Base-by-base conservation (phyloP, 1,140 invertebrate genomes). In the Melipona quadrifasciata region DNA sequence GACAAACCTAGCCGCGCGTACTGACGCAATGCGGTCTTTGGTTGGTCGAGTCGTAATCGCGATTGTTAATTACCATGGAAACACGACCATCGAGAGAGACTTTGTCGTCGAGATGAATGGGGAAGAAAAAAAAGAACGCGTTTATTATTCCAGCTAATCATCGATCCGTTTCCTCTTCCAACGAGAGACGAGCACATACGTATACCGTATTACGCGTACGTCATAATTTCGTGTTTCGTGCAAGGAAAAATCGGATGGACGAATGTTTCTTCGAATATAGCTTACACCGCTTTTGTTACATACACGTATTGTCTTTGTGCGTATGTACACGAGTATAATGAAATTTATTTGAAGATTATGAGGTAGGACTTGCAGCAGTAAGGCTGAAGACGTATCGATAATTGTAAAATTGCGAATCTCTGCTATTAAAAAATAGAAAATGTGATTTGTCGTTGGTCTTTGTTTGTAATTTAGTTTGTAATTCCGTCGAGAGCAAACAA, bases 1-100 rank as follows among this genome's bases (percentile, higher is more conserved):
- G 87, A 86, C 65, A 84, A 86, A 89, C 85, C 83, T 75, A 64
- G 34, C 71, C 64, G 53, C 75, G 64, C 84, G 75, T 86, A 73
- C 80, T 85, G 85, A 87, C 85, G 86, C 90, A 87, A 82, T 88
- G 84, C 81, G 82, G 80, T 84, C 86, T 77, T 84, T 71, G 68
- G 27, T 77, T 82, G 74, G 77, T 58, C 88, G 65, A 84, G 71
- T 16, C 51, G 71, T 72, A 84, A 90, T 84, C 82, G 82, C 61
- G 79, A 85, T 87, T 82, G 74, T 78, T 88, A 87, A 87, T 88
- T 88, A 85, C 19, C 75, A 47, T 57, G 68, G 61, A 85, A 85
- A 81, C 76, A 76, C 24, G 58, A 70, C 81, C 72, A 34, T 57
- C 27, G 72, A 58, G 27, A 57, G 21, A 57, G 67, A 19, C 76